Evolutionary conservation across 2,888 invertebrate genomes (phyloP), one percentile per base, ranked within the genome.

Genomic region (Polyploca ridens): DNA sequence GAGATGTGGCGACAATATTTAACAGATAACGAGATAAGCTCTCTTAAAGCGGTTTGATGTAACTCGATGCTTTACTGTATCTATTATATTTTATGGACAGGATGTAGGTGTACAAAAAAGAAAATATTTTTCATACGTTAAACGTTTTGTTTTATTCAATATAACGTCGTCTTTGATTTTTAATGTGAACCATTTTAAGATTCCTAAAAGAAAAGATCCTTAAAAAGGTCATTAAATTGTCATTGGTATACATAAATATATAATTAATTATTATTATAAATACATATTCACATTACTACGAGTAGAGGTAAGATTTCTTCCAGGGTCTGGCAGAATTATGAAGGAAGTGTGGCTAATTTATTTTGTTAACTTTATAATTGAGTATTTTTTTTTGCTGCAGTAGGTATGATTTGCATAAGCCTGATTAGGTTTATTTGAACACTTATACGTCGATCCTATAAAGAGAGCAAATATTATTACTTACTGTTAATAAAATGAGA

Each of bases 1-100:
- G 84, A 88, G 85, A 90, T 90, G 88, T 85, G 87, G 86, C 83
- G 88, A 90, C 90, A 88, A 89, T 90, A 87, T 90, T 90, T 86
- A 87, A 87, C 82, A 88, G 91, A 91, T 91, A 87, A 81, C 74
- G 79, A 89, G 93, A 92, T 92, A 93, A 91, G 85, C 76, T 79
- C 84, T 86, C 82, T 86, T 89, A 90, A 85, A 90, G 85, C 85
- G 81, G 85, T 87, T 89, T 87, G 84, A 86, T 88, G 92, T 91
- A 90, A 93, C 86, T 88, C 85, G 89, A 91, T 85, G 84, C 88
- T 84, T 80, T 79, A 81, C 81, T 80, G 78, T 79, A 82, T 87
- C 83, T 85, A 83, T 85, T 87, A 90, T 90, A 87, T 87, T 91
- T 89, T 90, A 91, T 89, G 77, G 70, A 65, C 77, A 80, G 79